Evolutionary conservation across 2,797 vertebrate species (phyloP), one percentile per base, ranked within the genome.

Genomic region (Crenuchus spilurus): DNA sequence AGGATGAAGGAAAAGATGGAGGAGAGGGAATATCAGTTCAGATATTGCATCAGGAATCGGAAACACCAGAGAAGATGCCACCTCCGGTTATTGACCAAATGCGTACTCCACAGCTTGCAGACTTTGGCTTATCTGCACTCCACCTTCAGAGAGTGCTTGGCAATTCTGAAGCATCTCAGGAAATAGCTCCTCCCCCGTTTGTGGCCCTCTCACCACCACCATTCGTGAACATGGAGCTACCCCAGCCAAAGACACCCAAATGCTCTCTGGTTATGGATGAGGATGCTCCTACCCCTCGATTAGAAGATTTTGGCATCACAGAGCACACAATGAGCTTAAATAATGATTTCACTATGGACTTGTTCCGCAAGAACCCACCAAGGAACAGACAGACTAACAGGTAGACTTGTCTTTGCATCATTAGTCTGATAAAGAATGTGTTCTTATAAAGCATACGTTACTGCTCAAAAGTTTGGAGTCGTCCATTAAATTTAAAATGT

Each of bases 311-410:
- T 13, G 93, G 93, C 37, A 92, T 98, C 73, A 90, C 92, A 0
- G 96, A 97, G 46, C 82, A 92, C 60, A 95, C 93, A 1, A 72
- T 92, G 87, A 95, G 89, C 84, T 89, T 97, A 84, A 95, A 95
- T 86, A 95, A 96, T 37, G 95, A 98, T 81, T 96, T 96, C 75
- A 98, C 96, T 0, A 90, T 97, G 86, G 93, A 94, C 8, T 91
- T 97, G 39, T 80, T 93, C 4, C 84, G 62, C 55, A 96, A 94
- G 85, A 91, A 90, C 13, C 69, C 83, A 5, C 49, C 81, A 33
- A 89, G 83, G 63, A 71, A 82, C 30, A 85, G 74, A 35, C 41
- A 51, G 58, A 11, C 9, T 41, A 4, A 51, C 76, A 88, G 88
- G 91, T 93, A 87, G 48, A 73, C 37, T 2, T 13, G 2, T 35